phyloP scores from a whole-genome alignment of 2,888 invertebrate genomes.

The Erannis defoliaria region DNA sequence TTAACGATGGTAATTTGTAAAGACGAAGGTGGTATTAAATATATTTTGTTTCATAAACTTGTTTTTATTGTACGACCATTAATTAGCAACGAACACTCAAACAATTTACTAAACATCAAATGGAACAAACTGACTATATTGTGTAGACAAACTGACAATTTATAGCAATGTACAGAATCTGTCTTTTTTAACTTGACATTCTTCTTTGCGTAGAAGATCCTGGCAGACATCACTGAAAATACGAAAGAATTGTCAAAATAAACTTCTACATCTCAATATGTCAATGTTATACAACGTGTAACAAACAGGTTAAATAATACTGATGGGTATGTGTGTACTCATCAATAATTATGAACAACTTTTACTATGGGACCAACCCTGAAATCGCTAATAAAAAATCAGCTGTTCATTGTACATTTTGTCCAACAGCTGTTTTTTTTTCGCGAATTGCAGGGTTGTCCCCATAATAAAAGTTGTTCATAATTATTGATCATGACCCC shows the following conservation, averaged over 20 bases:
- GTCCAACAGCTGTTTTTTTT: too few relatives aligned
- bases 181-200: neutral
- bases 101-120: slow-evolving; percentile 4
- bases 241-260: neutral
- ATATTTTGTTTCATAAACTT: slow-evolving; percentile 78
- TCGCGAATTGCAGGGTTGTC: too few relatives aligned
- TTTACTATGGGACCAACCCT: too few relatives aligned
- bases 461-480: too few relatives aligned
- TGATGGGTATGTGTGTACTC: too few relatives aligned
- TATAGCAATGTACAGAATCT: slow-evolving; percentile 1
- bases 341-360: too few relatives aligned
- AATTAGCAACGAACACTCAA: neutral
- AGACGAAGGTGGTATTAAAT: slow-evolving; percentile 78
- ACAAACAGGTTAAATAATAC: too few relatives aligned
- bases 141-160: neutral
- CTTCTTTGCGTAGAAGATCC: neutral
- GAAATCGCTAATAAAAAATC: too few relatives aligned
- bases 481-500: too few relatives aligned
- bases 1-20: slow-evolving; percentile 67
- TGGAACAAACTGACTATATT: neutral
- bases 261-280: too few relatives aligned
- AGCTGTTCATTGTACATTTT: too few relatives aligned
- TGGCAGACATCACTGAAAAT: neutral
- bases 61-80: slow-evolving; percentile 37
- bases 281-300: too few relatives aligned